phyloP scores from a whole-genome alignment of 2,797 vertebrate species.

The Fratercula arctica region DNA sequence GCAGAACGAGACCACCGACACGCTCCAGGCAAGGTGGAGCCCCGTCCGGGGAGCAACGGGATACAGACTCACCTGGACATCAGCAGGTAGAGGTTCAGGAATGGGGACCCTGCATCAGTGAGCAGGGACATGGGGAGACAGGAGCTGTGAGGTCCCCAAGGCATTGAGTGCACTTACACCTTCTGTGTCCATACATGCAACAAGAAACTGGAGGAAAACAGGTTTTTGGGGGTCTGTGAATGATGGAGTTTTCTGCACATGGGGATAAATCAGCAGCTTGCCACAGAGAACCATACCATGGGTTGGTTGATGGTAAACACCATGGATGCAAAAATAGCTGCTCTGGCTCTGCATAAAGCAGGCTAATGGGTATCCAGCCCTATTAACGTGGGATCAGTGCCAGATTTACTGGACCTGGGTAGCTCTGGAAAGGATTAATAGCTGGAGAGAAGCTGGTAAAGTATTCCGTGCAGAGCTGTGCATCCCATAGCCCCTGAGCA shows the following conservation, averaged over 20 bases:
- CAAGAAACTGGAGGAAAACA: background rate
- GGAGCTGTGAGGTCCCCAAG: background rate
- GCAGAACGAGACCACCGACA: constrained; percentile 88
- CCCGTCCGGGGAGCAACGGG: constrained; percentile 85
- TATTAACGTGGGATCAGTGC: background rate
- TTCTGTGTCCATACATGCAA: background rate
- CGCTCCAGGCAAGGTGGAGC: constrained; percentile 85
- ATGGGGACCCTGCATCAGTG: no score
- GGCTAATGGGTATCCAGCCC: background rate
- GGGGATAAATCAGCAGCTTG: background rate
- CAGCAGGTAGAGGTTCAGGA: constrained; percentile 74
- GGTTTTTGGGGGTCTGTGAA: fast-evolving
- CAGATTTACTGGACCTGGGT: background rate
- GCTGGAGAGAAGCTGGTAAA: background rate
- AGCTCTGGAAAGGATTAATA: background rate
- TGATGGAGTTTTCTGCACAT: background rate
- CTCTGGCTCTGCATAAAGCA: background rate
- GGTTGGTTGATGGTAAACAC: background rate
- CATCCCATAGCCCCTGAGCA: background rate
- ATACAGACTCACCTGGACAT: constrained; percentile 89
- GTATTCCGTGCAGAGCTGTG: background rate
- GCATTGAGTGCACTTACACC: background rate
- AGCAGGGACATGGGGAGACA: background rate
- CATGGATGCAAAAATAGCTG: background rate
- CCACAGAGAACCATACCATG: fast-evolving